Percentiles rank a stretch among this genome's conserved stretches.
Conservation (phyloP, 2,113 vertebrate species). For the Actenoides lindsayi region DNA sequence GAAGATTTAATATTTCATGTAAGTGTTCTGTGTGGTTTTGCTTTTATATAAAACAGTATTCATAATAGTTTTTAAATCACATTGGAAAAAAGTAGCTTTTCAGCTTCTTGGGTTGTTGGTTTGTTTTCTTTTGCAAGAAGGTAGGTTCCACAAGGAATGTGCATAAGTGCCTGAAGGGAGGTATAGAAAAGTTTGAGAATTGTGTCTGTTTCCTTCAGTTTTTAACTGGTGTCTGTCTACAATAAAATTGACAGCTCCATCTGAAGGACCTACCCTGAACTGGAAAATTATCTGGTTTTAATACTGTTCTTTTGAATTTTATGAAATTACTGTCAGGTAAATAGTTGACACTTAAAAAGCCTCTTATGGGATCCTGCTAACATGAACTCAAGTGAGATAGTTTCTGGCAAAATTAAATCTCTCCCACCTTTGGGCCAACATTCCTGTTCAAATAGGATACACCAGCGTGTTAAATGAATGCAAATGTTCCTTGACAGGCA, state of each 20-base stretch:
- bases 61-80: not conserved
- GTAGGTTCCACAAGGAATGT: not conserved
- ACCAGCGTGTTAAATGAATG: not conserved
- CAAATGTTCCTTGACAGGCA: not conserved
- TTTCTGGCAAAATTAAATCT: conserved; percentile 12
- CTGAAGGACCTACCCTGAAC: not conserved
- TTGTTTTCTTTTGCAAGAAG: not conserved
- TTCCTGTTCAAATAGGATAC: not conserved
- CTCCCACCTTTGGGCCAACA: conserved; percentile 4
- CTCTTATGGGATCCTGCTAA: not conserved
- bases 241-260: conserved; percentile 21
- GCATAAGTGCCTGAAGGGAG: not conserved
- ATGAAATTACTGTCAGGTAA: not conserved
- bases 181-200: not conserved
- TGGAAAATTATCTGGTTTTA: conserved; percentile 46
- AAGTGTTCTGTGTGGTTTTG: not conserved
- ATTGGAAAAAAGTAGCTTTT: not conserved
- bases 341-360: conserved; percentile 2
- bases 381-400: not conserved
- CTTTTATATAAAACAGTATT: not conserved
- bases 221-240: not conserved
- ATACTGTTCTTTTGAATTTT: conserved; percentile 2
- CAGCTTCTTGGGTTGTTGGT: not conserved
- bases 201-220: not conserved
- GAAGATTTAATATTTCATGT: not conserved